Percentiles rank a stretch among this genome's conserved stretches.
Evolutionary conservation across 2,888 invertebrate species (phyloP).

Genomic region (Andrena camellia): DNA sequence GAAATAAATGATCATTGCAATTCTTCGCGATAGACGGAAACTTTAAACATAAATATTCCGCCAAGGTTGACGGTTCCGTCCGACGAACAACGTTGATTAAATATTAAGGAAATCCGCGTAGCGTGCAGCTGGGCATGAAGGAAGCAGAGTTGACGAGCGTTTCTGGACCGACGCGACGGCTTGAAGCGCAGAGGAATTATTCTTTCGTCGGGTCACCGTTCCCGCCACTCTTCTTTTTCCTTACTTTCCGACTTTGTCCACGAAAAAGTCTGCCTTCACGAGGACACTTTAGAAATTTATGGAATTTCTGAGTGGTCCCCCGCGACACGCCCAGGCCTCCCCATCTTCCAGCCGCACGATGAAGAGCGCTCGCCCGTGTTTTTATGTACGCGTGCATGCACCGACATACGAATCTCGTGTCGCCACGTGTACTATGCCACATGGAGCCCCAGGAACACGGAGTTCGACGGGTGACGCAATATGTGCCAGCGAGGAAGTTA

Average conservation of each 20-base stretch:
- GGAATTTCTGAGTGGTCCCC: slow-evolving; percentile 78
- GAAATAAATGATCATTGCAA: no score
- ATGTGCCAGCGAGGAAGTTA: slow-evolving; percentile 71
- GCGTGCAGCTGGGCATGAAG: not conserved
- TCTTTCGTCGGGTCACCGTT: slow-evolving; percentile 48
- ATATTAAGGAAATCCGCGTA: not conserved
- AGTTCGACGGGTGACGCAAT: slow-evolving; percentile 65
- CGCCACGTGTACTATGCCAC: slow-evolving; percentile 3
- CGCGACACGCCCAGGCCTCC: slow-evolving; percentile 47
- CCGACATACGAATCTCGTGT: slow-evolving; percentile 22
- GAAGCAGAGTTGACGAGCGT: not conserved
- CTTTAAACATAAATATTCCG: no score
- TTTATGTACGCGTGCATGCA: slow-evolving; percentile 7
- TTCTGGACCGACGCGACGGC: not conserved
- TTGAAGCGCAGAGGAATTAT: slow-evolving; percentile 65
- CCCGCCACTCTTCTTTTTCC: not conserved
- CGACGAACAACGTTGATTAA: no score
- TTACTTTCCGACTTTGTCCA: slow-evolving; percentile 15
- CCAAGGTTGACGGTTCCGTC: no score
- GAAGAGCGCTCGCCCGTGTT: slow-evolving; percentile 37
- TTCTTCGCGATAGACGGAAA: no score
- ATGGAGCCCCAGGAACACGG: slow-evolving; percentile 8
- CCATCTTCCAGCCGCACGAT: slow-evolving; percentile 40
- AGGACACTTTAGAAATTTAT: slow-evolving; percentile 78
- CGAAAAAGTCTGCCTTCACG: slow-evolving; percentile 72